Base-by-base conservation (phyloP, 2,797 vertebrate genomes). In the Periparus ater region DNA sequence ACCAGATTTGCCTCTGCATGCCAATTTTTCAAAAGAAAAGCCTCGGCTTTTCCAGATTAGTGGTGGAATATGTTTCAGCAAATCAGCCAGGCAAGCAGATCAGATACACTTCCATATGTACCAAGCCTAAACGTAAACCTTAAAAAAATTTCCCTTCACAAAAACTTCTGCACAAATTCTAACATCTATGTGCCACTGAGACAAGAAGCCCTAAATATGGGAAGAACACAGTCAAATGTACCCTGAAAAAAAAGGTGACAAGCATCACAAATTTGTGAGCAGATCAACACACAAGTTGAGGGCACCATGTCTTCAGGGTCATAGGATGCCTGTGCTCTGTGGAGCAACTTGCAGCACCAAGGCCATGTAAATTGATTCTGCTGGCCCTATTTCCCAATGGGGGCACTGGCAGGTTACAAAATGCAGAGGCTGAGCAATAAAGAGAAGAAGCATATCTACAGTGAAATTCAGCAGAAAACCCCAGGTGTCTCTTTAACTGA, bases 21-120 rank as follows among this genome's bases (percentile, higher is more conserved):
- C 61, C 81, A 94, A 38, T 94, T 89, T 93, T 92, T 95, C 57
- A 74, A 58, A 92, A 85, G 87, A 83, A 92, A 93, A 91, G 14
- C 57, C 44, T 89, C n/a, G 34, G 38, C 44, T 80, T 92, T 92
- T 85, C 66, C 54, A 95, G 93, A 89, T 94, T 77, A 89, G 42
- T 58, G 23, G 9, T 68, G 23, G 50, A 89, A 91, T 73, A 89
- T 58, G 10, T 76, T 88, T 77, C 85, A 68, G 27, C 42, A 75
- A 79, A 80, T 65, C 85, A 89, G 27, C 17, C 85, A 92, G 72
- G 88, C 34, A 77, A 85, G 42, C 29, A 81, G 73, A 89, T 74
- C 65, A 91, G 61, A 80, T 88, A 73, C 1, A 1, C 21, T 63
- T 87, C 72, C 12, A 30, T 83, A 81, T 85, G n/a, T 66, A 83